phyloP scores from a whole-genome alignment of 2,797 vertebrate species.

The Cyclopterus lumpus region DNA sequence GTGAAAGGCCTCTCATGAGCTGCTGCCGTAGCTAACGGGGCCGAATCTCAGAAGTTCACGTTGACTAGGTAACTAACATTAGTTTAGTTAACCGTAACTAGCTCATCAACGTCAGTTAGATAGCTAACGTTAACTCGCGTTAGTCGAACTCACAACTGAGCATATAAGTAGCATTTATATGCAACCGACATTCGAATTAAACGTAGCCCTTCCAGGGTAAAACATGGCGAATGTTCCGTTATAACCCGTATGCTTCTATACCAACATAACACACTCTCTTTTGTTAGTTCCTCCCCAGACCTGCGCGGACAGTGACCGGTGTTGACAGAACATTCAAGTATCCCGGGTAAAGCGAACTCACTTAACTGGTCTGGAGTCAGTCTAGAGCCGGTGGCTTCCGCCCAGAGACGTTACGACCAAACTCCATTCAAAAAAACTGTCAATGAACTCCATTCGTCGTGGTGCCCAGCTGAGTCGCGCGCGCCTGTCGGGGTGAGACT shows the following conservation, averaged over 20 bases:
- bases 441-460: not conserved
- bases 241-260: not conserved
- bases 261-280: not conserved
- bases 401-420: not conserved
- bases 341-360: conserved; percentile 30
- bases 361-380: conserved; percentile 19
- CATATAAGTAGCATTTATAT: not conserved
- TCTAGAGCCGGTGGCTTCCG: not conserved
- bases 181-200: not conserved
- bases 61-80: not conserved
- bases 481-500: not conserved
- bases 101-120: not conserved
- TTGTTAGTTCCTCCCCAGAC: fast-evolving
- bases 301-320: fast-evolving
- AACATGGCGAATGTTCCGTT: not conserved
- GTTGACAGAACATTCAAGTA: not conserved
- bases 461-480: not conserved
- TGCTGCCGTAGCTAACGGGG: too few species aligned
- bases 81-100: not conserved
- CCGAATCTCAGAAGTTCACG: not conserved
- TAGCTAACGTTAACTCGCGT: not conserved
- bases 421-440: not conserved
- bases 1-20: too few species aligned
- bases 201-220: not conserved
- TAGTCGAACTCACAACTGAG: not conserved